Evolutionary conservation across 2,797 vertebrate species (phyloP).

Genomic region (Furcifer pardalis): DNA sequence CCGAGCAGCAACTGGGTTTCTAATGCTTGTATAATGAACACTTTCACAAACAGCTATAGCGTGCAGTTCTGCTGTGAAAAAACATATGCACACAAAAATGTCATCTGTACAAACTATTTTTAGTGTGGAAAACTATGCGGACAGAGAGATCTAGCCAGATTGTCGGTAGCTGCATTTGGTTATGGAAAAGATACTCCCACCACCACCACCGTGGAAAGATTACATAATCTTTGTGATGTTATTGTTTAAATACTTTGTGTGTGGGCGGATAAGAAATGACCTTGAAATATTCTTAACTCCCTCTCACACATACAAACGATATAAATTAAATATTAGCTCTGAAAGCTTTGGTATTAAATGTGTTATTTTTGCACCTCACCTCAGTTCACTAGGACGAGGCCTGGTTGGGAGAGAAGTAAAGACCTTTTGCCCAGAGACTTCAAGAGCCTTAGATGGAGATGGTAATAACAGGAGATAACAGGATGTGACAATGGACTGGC

Average conservation of each 20-base stretch:
- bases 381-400: not conserved
- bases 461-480: no score
- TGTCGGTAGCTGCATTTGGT: conserved; percentile 19
- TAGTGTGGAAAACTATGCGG: conserved; percentile 4
- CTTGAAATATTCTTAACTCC: not conserved
- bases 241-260: not conserved
- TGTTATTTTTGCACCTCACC: not conserved
- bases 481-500: no score
- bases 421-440: not conserved
- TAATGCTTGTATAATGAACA: not conserved
- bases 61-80: not conserved
- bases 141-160: conserved; percentile 9
- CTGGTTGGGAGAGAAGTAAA: not conserved
- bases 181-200: not conserved
- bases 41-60: not conserved
- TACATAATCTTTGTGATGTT: not conserved
- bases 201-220: conserved; percentile 3
- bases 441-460: not conserved
- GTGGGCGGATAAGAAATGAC: not conserved
- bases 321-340: not conserved
- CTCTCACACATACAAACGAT: not conserved
- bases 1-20: not conserved
- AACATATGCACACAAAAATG: not conserved
- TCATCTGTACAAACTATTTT: conserved; percentile 14
- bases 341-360: not conserved